phyloP scores from a whole-genome alignment of 2,888 invertebrate species.

The Papilio elwesi region DNA sequence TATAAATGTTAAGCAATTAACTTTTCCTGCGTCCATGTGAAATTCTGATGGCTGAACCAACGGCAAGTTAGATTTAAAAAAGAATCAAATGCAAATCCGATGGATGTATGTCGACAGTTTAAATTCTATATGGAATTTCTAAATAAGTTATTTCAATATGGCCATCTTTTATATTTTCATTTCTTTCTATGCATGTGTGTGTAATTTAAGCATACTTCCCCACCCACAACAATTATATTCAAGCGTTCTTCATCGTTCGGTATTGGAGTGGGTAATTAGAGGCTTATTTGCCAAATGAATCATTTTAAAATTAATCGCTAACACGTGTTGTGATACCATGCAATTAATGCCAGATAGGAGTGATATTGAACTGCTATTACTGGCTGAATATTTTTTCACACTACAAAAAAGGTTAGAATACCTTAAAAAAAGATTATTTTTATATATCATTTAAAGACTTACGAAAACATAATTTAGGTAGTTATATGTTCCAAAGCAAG shows the following conservation, averaged over 20 bases:
- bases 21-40: background rate
- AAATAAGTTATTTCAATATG: background rate
- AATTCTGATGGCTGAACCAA: constrained; percentile 4
- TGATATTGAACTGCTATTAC: constrained; percentile 32
- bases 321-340: constrained; percentile 26
- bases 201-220: background rate
- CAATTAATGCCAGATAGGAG: constrained; percentile 35
- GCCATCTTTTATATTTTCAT: background rate
- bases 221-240: background rate
- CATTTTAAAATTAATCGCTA: constrained; percentile 34
- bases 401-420: no score
- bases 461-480: no score
- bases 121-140: background rate
- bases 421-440: no score
- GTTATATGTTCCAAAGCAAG: no score
- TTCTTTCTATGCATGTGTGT: background rate
- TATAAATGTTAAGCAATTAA: constrained; percentile 16
- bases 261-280: constrained; percentile 32
- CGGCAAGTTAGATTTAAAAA: constrained; percentile 3
- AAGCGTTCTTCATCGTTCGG: constrained; percentile 18
- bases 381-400: constrained; percentile 30
- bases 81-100: background rate
- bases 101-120: background rate
- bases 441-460: no score
- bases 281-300: constrained; percentile 36